Percentiles rank a stretch among this genome's conserved stretches.
Evolutionary conservation across 2,888 invertebrate genomes (phyloP).

Genomic region (Deilephila elpenor): DNA sequence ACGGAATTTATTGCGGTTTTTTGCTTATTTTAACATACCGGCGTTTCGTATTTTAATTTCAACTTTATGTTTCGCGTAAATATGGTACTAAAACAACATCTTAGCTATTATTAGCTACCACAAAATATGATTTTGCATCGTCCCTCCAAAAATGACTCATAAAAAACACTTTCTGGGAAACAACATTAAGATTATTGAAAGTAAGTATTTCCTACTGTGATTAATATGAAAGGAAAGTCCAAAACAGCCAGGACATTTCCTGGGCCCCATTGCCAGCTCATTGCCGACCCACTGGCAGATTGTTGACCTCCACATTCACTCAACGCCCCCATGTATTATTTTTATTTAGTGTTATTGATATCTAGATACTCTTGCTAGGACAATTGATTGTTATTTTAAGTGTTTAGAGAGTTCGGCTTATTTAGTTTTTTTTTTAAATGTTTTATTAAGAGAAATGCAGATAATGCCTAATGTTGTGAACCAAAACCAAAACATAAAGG

Average conservation of each 20-base stretch:
- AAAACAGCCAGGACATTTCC: conserved; percentile 53
- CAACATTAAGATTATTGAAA: not conserved
- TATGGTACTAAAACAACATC: too few species aligned
- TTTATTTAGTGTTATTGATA: conserved; percentile 28
- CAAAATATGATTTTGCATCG: not conserved
- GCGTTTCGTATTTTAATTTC: too few species aligned
- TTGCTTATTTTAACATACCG: too few species aligned
- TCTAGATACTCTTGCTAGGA: not conserved
- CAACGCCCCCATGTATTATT: conserved; percentile 26
- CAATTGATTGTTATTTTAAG: not conserved
- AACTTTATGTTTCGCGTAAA: too few species aligned
- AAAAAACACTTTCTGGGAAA: not conserved
- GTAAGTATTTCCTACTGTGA: conserved; percentile 4
- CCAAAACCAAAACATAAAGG: too few species aligned
- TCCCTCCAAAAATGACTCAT: not conserved
- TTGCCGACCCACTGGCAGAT: conserved; percentile 74
- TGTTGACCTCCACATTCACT: conserved; percentile 65
- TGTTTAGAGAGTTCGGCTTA: not conserved
- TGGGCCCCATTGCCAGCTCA: conserved; percentile 54
- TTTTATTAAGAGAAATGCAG: too few species aligned
- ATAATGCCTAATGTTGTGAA: too few species aligned
- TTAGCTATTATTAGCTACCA: too few species aligned
- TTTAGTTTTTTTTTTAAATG: too few species aligned
- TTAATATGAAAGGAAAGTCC: conserved; percentile 45
- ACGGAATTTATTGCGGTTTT: too few species aligned